These are phyloP conservation scores for Myrmophylax atrothorax DNA, from an alignment of 2,113 vertebrate species.

Conservation along the genomic window DNA sequence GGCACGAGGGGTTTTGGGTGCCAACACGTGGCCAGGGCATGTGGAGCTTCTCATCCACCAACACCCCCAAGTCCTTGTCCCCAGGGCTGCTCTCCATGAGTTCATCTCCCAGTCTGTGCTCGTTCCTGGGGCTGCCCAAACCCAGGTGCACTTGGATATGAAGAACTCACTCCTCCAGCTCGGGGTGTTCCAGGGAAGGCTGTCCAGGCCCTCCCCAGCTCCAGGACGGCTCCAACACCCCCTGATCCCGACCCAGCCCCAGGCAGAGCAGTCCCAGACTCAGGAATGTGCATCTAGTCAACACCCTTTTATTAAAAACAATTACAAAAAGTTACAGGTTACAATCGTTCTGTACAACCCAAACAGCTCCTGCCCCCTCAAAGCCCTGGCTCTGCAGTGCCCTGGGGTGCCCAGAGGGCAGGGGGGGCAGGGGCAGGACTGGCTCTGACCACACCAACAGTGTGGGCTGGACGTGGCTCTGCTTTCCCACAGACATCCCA, in stretches of 20 bases:
- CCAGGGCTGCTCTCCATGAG: neutral
- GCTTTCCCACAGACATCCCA: neutral
- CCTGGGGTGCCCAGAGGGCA: neutral
- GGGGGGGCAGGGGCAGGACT: neutral
- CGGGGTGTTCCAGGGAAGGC: neutral
- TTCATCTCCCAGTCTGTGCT: neutral
- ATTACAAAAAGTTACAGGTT: conserved; percentile 65
- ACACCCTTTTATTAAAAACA: conserved; percentile 72
- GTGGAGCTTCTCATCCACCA: neutral
- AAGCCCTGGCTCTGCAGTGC: neutral
- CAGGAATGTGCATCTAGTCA: neutral
- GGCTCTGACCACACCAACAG: neutral
- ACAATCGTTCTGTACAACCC: conserved; percentile 42
- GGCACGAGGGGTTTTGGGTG: neutral
- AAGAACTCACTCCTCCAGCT: neutral
- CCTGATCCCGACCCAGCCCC: fast-evolving
- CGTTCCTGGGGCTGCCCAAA: neutral
- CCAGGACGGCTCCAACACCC: neutral
- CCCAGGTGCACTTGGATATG: fast-evolving
- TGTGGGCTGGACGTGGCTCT: fast-evolving
- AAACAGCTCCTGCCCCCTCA: neutral
- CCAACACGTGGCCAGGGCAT: neutral
- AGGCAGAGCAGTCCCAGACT: neutral
- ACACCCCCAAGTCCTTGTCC: neutral
- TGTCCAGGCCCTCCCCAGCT: neutral